A percentile compares a stretch with the other conserved stretches of the same genome.
Evolutionary conservation across 35 echinoderm and acorn worm species (phyloP).

Genomic region (Heliocidaris erythrogramma): DNA sequence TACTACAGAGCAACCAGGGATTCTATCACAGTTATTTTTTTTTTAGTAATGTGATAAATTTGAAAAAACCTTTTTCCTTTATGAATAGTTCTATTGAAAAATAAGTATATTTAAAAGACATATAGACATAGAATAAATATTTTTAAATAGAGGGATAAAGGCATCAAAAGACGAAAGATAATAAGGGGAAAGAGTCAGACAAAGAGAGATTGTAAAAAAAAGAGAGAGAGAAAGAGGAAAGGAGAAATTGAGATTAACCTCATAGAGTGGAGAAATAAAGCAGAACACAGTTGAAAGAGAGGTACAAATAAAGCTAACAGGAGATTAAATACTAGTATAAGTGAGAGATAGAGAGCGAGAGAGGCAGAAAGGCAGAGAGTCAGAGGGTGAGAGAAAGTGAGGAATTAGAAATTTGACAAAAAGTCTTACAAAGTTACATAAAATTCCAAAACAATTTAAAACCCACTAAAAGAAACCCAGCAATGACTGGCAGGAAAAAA

Average conservation of each 20-base stretch:
- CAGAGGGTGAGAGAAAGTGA: no score
- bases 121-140: not conserved
- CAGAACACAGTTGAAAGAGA: no score
- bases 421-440: not conserved
- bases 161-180: not conserved
- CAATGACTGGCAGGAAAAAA: constrained; percentile 13
- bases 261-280: no score
- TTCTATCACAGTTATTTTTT: no score
- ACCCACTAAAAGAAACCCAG: not conserved
- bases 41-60: no score
- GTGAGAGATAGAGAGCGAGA: not conserved
- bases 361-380: not conserved
- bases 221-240: not conserved
- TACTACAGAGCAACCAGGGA: no score
- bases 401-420: not conserved
- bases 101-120: no score
- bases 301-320: no score
- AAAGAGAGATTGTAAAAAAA: not conserved
- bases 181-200: not conserved
- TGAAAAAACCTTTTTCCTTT: no score
- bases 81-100: no score
- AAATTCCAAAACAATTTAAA: not conserved
- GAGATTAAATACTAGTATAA: no score
- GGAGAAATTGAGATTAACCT: not conserved
- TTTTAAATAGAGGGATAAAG: not conserved